Base-by-base conservation (phyloP, 2,888 invertebrate genomes). In the Tenthredo livida region DNA sequence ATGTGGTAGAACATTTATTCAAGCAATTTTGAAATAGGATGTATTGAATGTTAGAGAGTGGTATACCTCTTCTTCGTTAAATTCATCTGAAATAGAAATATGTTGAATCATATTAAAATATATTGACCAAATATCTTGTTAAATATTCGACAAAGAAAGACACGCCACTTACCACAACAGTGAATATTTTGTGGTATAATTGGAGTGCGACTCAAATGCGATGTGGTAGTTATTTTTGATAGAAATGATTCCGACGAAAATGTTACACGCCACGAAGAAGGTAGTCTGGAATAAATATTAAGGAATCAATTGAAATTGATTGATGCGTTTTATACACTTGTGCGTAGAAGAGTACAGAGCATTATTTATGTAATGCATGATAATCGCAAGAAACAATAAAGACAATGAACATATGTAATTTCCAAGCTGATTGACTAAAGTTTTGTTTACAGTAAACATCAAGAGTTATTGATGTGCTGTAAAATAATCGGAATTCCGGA, bases 151-250 rank as follows among this genome's bases (percentile, higher is more conserved):
- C 61, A 80, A 84, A 82, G 84, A 54, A 54, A 70, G 77, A 82
- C 6, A 47, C 12, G 58, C n/a, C 12, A 37, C 73, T 75, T 54
- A 88, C 88, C 87, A 86, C 85, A 65, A 40, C 12, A 86, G 84
- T 88, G 88, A 85, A 89, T 87, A 86, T 87, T 89, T 70, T 88
- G 88, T 83, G 91, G 91, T 85, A 90, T 89, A 87, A 91, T 90
- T 9, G 91, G 89, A 10, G 86, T 85, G n/a, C 87, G 87, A 78
- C 90, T 91, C 84, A 89, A 90, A 84, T 89, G 87, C 9, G 86
- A 88, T 37, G 87, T 87, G 6, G 89, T 89, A 3, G 85, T 89
- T 82, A 88, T 84, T 87, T 84, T 89, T 7, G 87, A 86, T 4
- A 86, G 72, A 21, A 82, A 83, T 5, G 87, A 86, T 54, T 86